Conservation (phyloP, 2,113 vertebrate species). For the Tiliqua scincoides region DNA sequence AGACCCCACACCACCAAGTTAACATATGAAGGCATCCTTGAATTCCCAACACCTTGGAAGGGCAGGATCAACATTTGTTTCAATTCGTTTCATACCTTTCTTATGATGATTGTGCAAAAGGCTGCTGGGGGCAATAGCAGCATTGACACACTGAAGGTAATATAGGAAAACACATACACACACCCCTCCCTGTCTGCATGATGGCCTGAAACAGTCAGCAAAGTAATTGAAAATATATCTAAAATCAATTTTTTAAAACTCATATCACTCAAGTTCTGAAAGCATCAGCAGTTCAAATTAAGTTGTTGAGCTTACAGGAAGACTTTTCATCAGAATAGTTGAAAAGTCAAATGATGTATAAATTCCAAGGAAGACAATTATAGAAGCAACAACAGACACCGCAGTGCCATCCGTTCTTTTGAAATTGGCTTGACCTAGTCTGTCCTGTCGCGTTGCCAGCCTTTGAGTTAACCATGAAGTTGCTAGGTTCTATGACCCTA, state of each 20-base stretch:
- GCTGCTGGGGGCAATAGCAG: neutral
- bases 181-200: slow-evolving; percentile 28
- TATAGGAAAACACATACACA: neutral
- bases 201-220: neutral
- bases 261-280: slow-evolving; percentile 27
- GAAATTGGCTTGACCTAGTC: slow-evolving; percentile 25
- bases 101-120: slow-evolving; percentile 1
- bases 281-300: slow-evolving; percentile 32
- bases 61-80: neutral
- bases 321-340: slow-evolving; percentile 29
- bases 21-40: neutral
- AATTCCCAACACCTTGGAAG: neutral
- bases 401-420: slow-evolving; percentile 10
- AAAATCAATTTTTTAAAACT: slow-evolving; percentile 16
- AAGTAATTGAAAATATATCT: slow-evolving; percentile 25
- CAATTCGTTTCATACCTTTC: neutral
- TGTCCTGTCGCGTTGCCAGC: neutral
- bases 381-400: slow-evolving; percentile 1
- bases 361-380: slow-evolving; percentile 18
- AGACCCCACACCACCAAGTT: neutral
- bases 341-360: slow-evolving; percentile 38
- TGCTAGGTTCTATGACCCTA: neutral
- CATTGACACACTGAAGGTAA: neutral
- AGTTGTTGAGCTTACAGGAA: slow-evolving; percentile 8
- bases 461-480: slow-evolving; percentile 19